phyloP scores from a whole-genome alignment of 2,113 vertebrate species.

The Centropus bengalensis region DNA sequence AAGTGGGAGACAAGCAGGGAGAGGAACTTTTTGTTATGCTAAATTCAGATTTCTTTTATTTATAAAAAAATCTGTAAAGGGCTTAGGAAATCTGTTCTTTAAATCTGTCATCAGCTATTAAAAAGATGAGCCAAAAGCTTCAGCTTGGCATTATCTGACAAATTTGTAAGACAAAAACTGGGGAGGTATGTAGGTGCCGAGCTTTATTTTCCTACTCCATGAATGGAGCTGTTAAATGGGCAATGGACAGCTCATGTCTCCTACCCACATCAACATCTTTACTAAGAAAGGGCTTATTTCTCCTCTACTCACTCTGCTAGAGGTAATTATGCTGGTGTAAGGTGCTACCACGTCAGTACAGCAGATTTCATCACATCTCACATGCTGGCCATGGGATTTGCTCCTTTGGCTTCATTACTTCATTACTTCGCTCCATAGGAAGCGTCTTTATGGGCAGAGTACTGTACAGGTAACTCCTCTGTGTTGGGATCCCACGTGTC shows the following conservation, averaged over 20 bases:
- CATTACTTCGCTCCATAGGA: not conserved
- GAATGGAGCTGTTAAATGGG: not conserved
- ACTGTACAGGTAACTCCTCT: not conserved
- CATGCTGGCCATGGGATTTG: not conserved
- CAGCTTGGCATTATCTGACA: not conserved
- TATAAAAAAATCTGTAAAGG: not conserved
- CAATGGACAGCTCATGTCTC: not conserved
- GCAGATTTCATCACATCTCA: not conserved
- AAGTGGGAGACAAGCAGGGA: not conserved
- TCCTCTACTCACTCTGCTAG: not conserved
- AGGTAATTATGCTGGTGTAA: not conserved
- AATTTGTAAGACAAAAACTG: constrained; percentile 29
- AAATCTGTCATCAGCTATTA: constrained; percentile 18
- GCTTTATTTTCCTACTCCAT: not conserved
- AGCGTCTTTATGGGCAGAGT: not conserved
- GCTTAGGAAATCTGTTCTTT: constrained; percentile 33
- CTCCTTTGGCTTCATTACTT: not conserved
- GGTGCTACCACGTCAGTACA: not conserved
- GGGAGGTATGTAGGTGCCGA: not conserved
- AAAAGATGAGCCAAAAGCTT: constrained; percentile 12
- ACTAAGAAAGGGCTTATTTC: not conserved
- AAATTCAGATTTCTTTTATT: constrained; percentile 12
- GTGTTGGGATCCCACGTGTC: not conserved
- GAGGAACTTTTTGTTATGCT: not conserved
- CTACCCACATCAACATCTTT: not conserved